Base-by-base conservation (phyloP, 2,113 vertebrate genomes). In the Leiothrix lutea region DNA sequence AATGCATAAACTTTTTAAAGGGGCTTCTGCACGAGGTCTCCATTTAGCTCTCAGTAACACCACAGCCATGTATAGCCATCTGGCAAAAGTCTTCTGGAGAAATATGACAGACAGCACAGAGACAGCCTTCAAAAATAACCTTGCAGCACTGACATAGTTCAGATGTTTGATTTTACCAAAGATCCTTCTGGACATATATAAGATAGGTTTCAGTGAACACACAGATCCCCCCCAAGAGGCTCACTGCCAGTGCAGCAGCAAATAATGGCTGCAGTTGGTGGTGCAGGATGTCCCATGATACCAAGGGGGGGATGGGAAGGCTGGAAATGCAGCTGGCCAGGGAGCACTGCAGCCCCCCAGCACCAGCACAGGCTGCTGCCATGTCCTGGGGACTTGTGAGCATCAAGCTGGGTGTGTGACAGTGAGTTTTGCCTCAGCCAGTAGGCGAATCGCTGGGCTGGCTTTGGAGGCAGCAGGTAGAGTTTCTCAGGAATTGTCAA, bases 181-280 rank as follows among this genome's bases (percentile, higher is more conserved):
- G 44, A 64, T 48, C 19, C 44, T 80, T 79, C 69, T 71, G 64
- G 21, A 51, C 29, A 33, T 33, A 35, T 50, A 61, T 33, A 47
- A 69, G 40, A 8, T 12, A 53, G 57, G n/a, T 24, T 22, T 29
- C 0, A 1, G 42, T 56, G 56, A 67, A n/a, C 12, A 14, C 31
- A 23, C 23, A 44, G 25, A n/a, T 11, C 22, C 24, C 38, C 22
- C 16, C 0, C 5, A 28, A 8, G 36, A 21, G 85, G 73, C 70
- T 88, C 3, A 1, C 28, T 38, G 57, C 48, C 3, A 6, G 33
- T 0, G 1, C n/a, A 14, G 54, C 67, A 66, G 62, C 0, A 1
- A 58, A 5, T 18, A 28, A 25, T 6, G 1, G 8, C 64, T 53
- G 45, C 1, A 1, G 28, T 22, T 0, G 0, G 53, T 12, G 54